Evolutionary conservation across 2,888 invertebrate genomes (phyloP), one percentile per base, ranked within the genome.

Genomic region (Villa cingulata): DNA sequence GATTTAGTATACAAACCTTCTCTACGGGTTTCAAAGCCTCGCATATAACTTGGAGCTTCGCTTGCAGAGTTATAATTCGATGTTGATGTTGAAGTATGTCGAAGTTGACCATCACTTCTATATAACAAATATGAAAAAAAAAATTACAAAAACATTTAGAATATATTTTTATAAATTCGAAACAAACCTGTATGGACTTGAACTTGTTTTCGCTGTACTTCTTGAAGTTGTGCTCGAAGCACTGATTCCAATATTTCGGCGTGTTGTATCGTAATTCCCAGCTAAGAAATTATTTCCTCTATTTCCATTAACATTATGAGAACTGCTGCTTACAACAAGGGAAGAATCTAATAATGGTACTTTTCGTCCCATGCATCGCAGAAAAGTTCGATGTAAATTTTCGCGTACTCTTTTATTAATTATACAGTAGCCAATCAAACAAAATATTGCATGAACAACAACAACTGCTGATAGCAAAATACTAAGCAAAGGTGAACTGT

Each of bases 151-250:
- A n/a, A n/a, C n/a, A n/a, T n/a, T n/a, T 39, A 19, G 4, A 39
- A 39, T 16, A 37, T n/a, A 41, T n/a, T 19, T 3, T 14, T 1
- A 38, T 14, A 45, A 14, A 17, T 9, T 36, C 1, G 12, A 32
- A n/a, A 39, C 51, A 56, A 63, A 80, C 81, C 86, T 81, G 62
- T 92, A 94, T 12, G 91, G 90, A 66, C 91, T 90, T 27, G 91
- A 90, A 58, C 89, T 86, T 15, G 94, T 94, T 68, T 94, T 95
- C 43, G 88, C 91, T 1, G 94, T 94, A 29, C 92, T 92, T 53
- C 91, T 74, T 2, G 91, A 92, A 0, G 95, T 95, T 1, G 94
- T 95, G 51, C 91, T 91, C 0, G 92, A 91, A 1, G 92, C 90
- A 14, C 94, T 92, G 57, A 95, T 92, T 32, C 94, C 95, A 52